Evolutionary conservation across 2,888 invertebrate species (phyloP).

Genomic region (Melieria omissa): DNA sequence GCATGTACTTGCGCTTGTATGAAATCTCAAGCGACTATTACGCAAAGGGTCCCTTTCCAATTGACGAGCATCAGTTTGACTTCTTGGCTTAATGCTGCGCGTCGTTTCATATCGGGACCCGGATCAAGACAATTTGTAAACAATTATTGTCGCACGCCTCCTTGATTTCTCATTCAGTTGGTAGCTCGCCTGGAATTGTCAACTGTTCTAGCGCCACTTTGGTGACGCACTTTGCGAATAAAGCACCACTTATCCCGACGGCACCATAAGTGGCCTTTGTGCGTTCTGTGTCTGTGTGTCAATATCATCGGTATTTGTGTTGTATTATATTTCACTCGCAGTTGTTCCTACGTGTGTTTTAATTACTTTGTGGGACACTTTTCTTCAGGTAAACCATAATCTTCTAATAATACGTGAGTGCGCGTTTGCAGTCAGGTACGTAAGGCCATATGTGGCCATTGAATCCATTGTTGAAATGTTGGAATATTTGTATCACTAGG

Average conservation of each 20-base stretch:
- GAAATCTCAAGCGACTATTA: not conserved
- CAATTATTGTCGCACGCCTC: conserved; percentile 1
- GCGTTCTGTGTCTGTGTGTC: not conserved
- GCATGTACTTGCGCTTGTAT: conserved; percentile 11
- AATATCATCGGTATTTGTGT: not conserved
- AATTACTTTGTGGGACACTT: too few relatives aligned
- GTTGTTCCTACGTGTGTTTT: too few relatives aligned
- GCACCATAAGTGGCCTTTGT: not conserved
- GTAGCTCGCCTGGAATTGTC: not conserved
- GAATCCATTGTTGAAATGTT: too few relatives aligned
- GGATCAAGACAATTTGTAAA: not conserved
- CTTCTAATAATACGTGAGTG: too few relatives aligned
- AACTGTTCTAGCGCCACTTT: not conserved
- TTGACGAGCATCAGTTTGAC: conserved; percentile 43
- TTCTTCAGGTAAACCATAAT: too few relatives aligned
- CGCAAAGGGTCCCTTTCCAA: conserved; percentile 35
- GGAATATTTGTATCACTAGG: too few relatives aligned
- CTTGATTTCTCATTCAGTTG: not conserved
- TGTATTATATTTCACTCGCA: not conserved
- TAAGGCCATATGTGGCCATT: too few relatives aligned
- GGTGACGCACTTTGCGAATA: not conserved
- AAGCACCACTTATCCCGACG: conserved; percentile 3
- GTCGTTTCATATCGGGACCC: conserved; percentile 13
- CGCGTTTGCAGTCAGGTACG: too few relatives aligned
- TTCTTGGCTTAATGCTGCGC: conserved; percentile 43